Percentiles rank a stretch among this genome's conserved stretches.
These are phyloP conservation scores for Actinia tenebrosa DNA, from an alignment of 64 coral and sea anemone species.

Conservation along the genomic window DNA sequence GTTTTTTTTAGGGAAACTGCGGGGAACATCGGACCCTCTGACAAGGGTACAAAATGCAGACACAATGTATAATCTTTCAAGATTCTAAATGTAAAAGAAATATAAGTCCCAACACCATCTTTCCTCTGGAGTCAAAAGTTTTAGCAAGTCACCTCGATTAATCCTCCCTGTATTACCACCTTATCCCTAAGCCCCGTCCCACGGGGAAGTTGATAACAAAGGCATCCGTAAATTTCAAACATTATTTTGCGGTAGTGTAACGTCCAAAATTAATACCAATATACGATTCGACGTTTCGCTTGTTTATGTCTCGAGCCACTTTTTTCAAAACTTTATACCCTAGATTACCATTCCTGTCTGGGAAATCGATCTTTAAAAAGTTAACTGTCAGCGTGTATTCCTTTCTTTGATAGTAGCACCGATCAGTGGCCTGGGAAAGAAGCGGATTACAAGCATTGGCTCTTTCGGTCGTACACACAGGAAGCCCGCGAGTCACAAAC, in stretches of 20 bases:
- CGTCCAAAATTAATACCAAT: background rate
- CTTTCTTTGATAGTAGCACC: constrained; percentile 20
- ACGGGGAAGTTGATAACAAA: background rate
- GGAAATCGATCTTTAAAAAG: constrained; percentile 38
- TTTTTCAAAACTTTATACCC: background rate
- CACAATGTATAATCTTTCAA: no score
- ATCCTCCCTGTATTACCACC: no score
- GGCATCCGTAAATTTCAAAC: background rate
- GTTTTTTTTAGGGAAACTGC: no score
- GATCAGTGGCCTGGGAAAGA: background rate
- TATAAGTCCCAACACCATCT: no score
- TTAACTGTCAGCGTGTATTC: constrained; percentile 12
- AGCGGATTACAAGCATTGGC: constrained; percentile 4
- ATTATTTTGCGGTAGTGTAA: background rate
- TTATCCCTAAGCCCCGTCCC: no score
- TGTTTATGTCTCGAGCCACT: background rate
- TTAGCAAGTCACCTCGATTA: no score
- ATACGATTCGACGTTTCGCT: background rate
- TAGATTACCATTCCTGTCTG: background rate
- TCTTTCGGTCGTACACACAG: constrained; percentile 15
- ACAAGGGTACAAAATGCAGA: no score
- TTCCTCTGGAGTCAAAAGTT: no score
- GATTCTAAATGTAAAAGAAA: no score
- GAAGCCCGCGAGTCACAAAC: constrained; percentile 12
- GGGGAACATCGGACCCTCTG: no score